phyloP scores from a whole-genome alignment of 2,888 invertebrate genomes.

The Malachius bipustulatus region DNA sequence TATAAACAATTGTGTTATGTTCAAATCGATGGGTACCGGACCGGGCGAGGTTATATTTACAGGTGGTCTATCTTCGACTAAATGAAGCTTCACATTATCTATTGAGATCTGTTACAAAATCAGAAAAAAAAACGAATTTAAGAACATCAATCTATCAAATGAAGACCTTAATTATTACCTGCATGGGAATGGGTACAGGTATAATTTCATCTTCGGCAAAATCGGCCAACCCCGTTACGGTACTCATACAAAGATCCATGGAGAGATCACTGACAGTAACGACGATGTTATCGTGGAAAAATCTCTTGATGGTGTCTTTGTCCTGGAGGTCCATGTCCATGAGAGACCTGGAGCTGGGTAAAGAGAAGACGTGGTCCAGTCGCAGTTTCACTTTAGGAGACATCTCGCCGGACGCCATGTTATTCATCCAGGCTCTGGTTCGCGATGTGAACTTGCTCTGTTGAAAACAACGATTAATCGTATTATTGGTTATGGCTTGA shows the following conservation, averaged over 20 bases:
- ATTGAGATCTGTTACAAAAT: constrained; percentile 50
- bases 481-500: too few relatives aligned
- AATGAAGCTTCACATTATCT: constrained; percentile 61
- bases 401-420: constrained; percentile 40
- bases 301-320: constrained; percentile 35
- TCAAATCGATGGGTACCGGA: constrained; percentile 65
- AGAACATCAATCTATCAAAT: background rate
- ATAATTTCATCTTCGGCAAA: constrained; percentile 80
- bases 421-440: constrained; percentile 69
- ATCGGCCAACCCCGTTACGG: constrained; percentile 68
- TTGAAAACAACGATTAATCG: too few relatives aligned
- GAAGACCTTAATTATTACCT: constrained; percentile 52
- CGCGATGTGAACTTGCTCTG: constrained; percentile 75
- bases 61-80: constrained; percentile 75
- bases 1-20: constrained; percentile 57
- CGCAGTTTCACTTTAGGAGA: constrained; percentile 47
- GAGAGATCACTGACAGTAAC: constrained; percentile 53
- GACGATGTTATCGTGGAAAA: constrained; percentile 46
- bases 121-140: background rate
- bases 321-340: constrained; percentile 35
- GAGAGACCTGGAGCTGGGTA: constrained; percentile 31
- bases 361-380: constrained; percentile 46
- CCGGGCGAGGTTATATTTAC: constrained; percentile 72
- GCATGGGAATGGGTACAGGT: constrained; percentile 67
- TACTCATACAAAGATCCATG: constrained; percentile 66